Base-by-base conservation (phyloP, 64 coral and sea anemone genomes). In the Montipora foliosa region DNA sequence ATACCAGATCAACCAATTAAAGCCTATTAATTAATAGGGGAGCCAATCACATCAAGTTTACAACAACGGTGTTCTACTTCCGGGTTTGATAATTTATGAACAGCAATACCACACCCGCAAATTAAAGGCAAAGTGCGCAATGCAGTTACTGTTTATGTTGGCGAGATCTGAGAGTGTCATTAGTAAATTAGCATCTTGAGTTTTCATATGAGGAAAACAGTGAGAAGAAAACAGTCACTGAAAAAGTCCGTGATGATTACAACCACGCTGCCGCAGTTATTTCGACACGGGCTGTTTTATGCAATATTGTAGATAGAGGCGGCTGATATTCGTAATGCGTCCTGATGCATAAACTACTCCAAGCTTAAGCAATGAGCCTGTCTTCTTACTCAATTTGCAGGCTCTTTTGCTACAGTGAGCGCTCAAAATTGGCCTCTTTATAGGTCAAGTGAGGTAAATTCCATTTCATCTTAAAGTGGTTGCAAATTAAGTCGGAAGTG, bases 381-480 rank as follows among this genome's bases (percentile, higher is more conserved):
- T 37, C 37, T 2, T 37, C 1, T 57, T 57, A 57, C 53, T 57
- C 5, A 57, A 57, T 57, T 57, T 6, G 11, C 53, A 57, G 53
- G 6, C 11, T 57, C 6, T 11, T 8, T 57, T 57, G 53, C 11
- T 57, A 57, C 1, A 57, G 37, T 74, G 71, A 74, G n/a, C 71
- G 22, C 71, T 5, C 71, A 74, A 29, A 74, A 74, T 74, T 74
- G 19, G 71, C 71, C 25, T 74, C 71, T 74, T 74, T 74, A 74
- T 22, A 74, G 71, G 71, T 22, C 71, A 74, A 74, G 71, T 74
- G 71, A 74, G 71, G 71, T 22, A 74, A 74, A 74, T 74, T 74
- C 71, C 71, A 17, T 74, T 74, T 74, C 71, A 74, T 74, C 70
- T 21, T 74, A 74, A 74, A 74, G 71, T 74, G 71, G 71, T 74